A percentile compares a stretch with the other conserved stretches of the same genome.
Conservation (phyloP, 1,140 invertebrate species). For the Panulirus ornatus region DNA sequence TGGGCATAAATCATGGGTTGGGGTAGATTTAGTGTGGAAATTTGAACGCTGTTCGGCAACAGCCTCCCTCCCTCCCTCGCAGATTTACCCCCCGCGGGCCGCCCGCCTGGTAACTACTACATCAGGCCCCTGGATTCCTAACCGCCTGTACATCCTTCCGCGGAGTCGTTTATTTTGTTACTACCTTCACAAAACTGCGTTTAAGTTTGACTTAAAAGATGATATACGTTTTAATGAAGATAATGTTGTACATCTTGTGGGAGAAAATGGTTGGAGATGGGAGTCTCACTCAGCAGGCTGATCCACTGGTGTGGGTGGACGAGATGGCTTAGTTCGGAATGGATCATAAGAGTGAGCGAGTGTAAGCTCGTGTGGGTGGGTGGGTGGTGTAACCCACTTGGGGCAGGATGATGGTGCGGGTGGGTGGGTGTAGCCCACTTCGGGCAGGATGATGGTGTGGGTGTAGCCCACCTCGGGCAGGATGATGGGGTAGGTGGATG, state of each 20-base stretch:
- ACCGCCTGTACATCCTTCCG: slow-evolving; percentile 19
- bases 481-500: neutral
- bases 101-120: slow-evolving; percentile 32
- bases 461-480: too few species aligned
- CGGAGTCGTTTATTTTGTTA: neutral
- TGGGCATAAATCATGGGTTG: neutral
- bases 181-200: neutral
- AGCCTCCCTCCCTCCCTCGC: too few species aligned
- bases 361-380: too few species aligned
- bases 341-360: neutral
- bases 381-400: too few species aligned
- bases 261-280: too few species aligned
- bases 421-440: too few species aligned
- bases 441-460: too few species aligned
- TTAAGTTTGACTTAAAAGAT: neutral
- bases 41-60: neutral
- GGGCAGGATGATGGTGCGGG: too few species aligned
- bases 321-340: too few species aligned
- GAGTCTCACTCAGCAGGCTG: too few species aligned
- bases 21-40: neutral
- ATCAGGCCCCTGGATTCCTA: slow-evolving; percentile 31
- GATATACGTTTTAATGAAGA: neutral
- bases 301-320: too few species aligned
- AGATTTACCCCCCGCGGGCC: neutral
- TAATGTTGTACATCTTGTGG: too few species aligned